These are phyloP conservation scores for Choristoneura fumiferana DNA, from an alignment of 1,140 invertebrate genomes.

Conservation along the genomic window DNA sequence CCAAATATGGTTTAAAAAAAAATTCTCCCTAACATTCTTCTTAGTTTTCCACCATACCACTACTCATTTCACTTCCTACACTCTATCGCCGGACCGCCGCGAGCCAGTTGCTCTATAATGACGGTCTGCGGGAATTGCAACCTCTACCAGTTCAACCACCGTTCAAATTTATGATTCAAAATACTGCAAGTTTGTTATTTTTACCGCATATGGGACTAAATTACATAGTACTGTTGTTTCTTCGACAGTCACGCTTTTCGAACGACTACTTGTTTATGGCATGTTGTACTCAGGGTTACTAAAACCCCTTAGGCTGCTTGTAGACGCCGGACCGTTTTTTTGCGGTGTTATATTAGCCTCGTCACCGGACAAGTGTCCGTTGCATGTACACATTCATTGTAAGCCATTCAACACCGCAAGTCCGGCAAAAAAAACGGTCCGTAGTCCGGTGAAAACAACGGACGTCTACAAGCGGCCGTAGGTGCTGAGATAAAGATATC, in stretches of 20 bases:
- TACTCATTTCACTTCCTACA: background rate
- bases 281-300: background rate
- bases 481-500: background rate
- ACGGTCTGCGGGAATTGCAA: slow-evolving; percentile 2
- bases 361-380: no score
- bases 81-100: slow-evolving; percentile 4
- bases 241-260: background rate
- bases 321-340: no score
- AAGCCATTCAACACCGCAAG: no score
- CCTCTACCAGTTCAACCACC: background rate
- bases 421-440: no score
- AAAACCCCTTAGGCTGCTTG: no score
- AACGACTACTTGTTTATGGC: background rate
- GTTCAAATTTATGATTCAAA: slow-evolving; percentile 6
- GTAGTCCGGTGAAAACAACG: no score
- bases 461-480: no score
- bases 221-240: background rate
- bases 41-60: no score
- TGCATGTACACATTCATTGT: no score
- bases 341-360: no score
- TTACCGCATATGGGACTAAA: background rate
- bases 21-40: no score
- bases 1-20: no score
- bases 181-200: slow-evolving; percentile 3
- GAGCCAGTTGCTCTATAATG: background rate